Conservation (phyloP, 2,797 vertebrate species). For the Galagoides demidoff region DNA sequence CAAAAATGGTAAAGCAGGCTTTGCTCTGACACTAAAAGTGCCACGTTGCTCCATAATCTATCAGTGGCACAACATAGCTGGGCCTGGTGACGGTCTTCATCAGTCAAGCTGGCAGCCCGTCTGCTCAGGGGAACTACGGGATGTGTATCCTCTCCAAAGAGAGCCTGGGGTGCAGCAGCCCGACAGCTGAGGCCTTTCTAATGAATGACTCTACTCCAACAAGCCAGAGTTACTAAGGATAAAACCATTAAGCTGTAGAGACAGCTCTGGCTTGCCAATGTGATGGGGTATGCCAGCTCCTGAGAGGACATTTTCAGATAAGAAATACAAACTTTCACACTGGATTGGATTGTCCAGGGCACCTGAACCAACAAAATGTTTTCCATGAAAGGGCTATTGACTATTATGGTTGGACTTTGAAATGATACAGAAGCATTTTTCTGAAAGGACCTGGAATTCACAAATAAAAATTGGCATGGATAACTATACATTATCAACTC, state of each 20-base stretch:
- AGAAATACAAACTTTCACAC: background rate
- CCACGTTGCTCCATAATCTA: background rate
- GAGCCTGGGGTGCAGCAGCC: constrained; percentile 51
- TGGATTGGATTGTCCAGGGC: background rate
- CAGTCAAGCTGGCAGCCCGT: constrained; percentile 66
- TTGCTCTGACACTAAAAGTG: background rate
- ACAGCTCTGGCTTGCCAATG: background rate
- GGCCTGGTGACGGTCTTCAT: constrained; percentile 63
- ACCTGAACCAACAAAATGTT: constrained; percentile 53
- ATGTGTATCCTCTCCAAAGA: constrained; percentile 68
- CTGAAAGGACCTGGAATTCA: background rate
- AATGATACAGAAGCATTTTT: background rate
- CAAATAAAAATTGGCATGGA: background rate
- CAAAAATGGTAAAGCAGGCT: background rate
- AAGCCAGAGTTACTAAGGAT: background rate
- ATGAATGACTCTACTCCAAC: constrained; percentile 51
- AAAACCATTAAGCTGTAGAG: constrained; percentile 42
- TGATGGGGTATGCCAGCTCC: background rate
- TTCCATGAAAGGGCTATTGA: background rate
- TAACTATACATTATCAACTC: background rate
- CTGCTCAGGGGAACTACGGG: constrained; percentile 39
- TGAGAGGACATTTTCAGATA: constrained; percentile 47
- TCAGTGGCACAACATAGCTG: background rate
- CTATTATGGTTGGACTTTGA: background rate
- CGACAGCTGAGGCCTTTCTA: constrained; percentile 60